phyloP scores from a whole-genome alignment of 2,113 vertebrate genomes.

The Lipotes vexillifer region DNA sequence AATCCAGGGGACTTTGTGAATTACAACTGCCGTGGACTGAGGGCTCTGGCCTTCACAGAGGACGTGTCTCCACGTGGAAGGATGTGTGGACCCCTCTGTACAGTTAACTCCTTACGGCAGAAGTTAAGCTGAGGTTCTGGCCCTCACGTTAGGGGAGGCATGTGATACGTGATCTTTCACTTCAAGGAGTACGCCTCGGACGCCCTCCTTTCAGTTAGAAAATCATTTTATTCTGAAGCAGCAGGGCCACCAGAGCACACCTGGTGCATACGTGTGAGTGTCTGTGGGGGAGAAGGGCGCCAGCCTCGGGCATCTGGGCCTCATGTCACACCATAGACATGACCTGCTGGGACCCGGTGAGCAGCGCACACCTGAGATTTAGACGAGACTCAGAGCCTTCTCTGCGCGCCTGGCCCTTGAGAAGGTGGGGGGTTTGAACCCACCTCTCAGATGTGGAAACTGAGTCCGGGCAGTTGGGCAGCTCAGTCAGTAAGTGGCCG shows the following conservation, averaged over 20 bases:
- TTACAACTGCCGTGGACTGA: background rate
- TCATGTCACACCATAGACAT: background rate
- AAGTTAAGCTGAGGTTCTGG: fast-evolving
- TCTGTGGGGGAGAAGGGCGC: background rate
- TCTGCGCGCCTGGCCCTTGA: too few relatives aligned
- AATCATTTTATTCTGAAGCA: background rate
- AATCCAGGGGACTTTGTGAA: background rate
- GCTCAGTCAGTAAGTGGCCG: fast-evolving
- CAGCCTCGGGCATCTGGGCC: fast-evolving
- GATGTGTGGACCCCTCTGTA: fast-evolving
- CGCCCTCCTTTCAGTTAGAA: background rate
- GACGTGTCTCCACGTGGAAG: background rate
- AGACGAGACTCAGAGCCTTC: background rate
- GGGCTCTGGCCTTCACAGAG: background rate
- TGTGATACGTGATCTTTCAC: too few relatives aligned
- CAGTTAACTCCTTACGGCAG: background rate
- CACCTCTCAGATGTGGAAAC: background rate
- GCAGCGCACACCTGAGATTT: fast-evolving
- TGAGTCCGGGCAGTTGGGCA: fast-evolving
- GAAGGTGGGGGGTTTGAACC: background rate
- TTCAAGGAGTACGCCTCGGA: background rate
- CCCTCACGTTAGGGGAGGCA: fast-evolving
- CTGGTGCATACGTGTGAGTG: fast-evolving
- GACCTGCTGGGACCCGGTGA: fast-evolving
- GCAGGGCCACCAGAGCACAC: background rate